Evolutionary conservation across 2,113 vertebrate species (phyloP).

Genomic region (Erpornis zantholeuca): DNA sequence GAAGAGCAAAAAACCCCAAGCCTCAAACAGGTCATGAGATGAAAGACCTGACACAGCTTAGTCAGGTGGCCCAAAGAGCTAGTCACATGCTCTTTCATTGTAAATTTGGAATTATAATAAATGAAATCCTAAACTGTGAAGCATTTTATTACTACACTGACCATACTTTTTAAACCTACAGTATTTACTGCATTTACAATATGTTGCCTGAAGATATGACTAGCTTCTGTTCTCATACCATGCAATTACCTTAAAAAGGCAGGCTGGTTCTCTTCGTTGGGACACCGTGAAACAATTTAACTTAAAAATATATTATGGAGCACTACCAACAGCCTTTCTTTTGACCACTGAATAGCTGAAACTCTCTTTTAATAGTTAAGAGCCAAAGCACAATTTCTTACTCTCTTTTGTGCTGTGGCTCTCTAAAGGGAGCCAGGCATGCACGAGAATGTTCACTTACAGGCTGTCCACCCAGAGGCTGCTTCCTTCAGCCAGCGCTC

Average conservation of each 20-base stretch:
- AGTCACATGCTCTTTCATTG: neutral
- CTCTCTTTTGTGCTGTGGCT: neutral
- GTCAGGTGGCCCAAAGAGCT: neutral
- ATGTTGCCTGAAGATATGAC: neutral
- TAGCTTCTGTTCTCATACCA: neutral
- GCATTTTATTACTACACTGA: neutral
- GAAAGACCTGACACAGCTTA: neutral
- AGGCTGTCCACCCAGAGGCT: neutral
- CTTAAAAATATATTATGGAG: neutral
- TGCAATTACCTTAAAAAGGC: neutral
- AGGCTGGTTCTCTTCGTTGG: neutral
- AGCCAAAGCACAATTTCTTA: neutral
- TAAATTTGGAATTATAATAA: neutral
- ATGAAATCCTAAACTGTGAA: neutral
- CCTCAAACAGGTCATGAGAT: neutral
- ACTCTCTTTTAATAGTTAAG: neutral
- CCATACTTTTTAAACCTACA: neutral
- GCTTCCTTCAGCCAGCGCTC: neutral
- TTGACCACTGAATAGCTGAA: neutral
- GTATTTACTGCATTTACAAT: neutral
- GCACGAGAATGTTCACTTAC: neutral
- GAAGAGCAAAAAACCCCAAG: neutral
- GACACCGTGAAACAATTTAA: neutral
- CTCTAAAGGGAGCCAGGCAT: neutral
- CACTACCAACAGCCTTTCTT: neutral